phyloP scores from a whole-genome alignment of 2,113 vertebrate genomes.

The Lophura nycthemera region DNA sequence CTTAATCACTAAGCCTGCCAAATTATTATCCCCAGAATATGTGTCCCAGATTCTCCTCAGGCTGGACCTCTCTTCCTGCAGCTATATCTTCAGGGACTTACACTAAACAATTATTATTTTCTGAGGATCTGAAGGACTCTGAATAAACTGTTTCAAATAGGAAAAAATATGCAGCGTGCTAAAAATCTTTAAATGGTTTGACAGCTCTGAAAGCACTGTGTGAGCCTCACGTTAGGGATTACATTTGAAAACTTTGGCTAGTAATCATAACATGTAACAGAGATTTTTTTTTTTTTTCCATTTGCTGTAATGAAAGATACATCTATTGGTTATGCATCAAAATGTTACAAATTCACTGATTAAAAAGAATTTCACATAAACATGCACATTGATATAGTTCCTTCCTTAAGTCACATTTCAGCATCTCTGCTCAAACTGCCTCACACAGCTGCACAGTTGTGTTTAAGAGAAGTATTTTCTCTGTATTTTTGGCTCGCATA shows the following conservation, averaged over 20 bases:
- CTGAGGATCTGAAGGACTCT: not conserved
- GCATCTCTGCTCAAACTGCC: not conserved
- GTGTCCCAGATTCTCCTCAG: constrained; percentile 63
- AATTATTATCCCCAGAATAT: constrained; percentile 66
- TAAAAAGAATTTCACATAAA: not conserved
- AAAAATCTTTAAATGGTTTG: not conserved
- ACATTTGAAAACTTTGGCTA: not conserved
- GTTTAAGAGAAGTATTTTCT: not conserved
- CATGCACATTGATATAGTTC: not conserved
- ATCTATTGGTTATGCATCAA: not conserved
- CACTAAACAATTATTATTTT: constrained; percentile 13
- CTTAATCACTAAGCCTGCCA: constrained; percentile 66
- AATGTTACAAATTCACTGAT: not conserved
- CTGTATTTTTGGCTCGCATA: not conserved
- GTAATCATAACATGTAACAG: not conserved
- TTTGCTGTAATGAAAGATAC: not conserved
- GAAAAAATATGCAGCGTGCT: not conserved
- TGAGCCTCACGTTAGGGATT: not conserved
- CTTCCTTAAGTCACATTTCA: not conserved
- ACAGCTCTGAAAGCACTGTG: not conserved
- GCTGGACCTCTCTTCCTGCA: constrained; percentile 36
- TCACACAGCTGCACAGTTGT: not conserved
- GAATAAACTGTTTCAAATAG: not conserved
- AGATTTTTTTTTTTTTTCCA: not conserved
- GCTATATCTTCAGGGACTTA: not conserved